Base-by-base conservation (phyloP, 1,140 invertebrate species). In the Lepidurus packardi region DNA sequence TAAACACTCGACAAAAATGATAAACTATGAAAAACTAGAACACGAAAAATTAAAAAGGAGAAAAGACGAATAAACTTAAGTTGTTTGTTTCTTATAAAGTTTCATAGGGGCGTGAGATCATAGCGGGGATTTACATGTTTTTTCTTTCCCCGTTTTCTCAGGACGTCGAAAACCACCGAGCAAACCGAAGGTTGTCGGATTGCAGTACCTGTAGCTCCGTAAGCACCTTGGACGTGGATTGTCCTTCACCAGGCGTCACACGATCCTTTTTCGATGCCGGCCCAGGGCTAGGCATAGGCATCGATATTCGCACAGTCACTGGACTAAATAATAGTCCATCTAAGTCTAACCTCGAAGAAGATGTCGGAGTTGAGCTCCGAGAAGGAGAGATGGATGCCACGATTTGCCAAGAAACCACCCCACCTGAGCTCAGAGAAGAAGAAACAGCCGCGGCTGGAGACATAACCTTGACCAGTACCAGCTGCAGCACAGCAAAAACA, bases 201-300 rank as follows among this genome's bases (percentile, higher is more conserved):
- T 91, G 90, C 82, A 90, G 89, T 42, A 89, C 88, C 4, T 89
- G 86, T 81, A 89, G 88, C 4, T 89, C 88, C 24, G 83, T 88
- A 65, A 80, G 79, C 41, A 80, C 77, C 65, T 44, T 78, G 65
- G 76, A 78, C 76, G 43, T 77, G 75, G 74, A 74, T 78, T 74
- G 73, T 73, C 77, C 74, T 43, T 73, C 73, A 73, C 76, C 79
- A 45, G 73, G 65, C 74, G 9, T 77, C 21, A 24, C 76, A 73
- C 44, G 77, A 16, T 44, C 16, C 79, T 77, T 73, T 43, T 74
- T 44, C 73, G n/a, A 74, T 21, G 41, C 75, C 73, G 9, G 77
- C 77, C 42, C 74, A 78, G 16, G 53, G 53, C 53, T 65, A 13
- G 53, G 53, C 53, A 65, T 65, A 13, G 53, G 53, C 7, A 65